Evolutionary conservation across 2,113 vertebrate species (phyloP), one percentile per base, ranked within the genome.

Genomic region (Petrocephalus microphthalmus): DNA sequence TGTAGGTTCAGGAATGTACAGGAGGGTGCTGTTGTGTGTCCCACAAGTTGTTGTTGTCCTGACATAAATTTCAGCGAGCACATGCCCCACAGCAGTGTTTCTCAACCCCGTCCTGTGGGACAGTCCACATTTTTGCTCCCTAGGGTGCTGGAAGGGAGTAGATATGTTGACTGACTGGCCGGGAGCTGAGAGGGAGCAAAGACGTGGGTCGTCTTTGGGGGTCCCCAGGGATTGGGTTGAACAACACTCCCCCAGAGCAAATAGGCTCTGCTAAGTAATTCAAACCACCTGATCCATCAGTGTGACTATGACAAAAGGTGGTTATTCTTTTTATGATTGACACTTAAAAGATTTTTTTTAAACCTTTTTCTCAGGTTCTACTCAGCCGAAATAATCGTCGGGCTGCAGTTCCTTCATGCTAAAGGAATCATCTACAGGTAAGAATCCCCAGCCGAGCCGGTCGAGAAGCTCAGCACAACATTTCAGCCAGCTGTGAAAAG

Each of bases 351-450:
- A n/a, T 8, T 5, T 78, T 42, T 78, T 78, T 42, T 1, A 60
- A 25, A 25, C 8, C 4, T 60, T 71, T 74, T 15, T 57, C 92
- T 56, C 92, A 99, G 98, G 93, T 99, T 99, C 94, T 99, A 99
- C 1, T 95, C 91, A 85, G 96, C 98, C 60, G 98, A 99, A 94
- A 99, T 99, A 57, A 88, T 98, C 20, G 96, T 97, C 87, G 98
- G 98, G 20, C 93, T 99, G 64, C 98, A 99, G 94, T 99, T 99
- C 91, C 97, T 99, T 33, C 98, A 99, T 92, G 94, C 94, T 45
- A 99, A 96, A 94, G 97, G 97, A 90, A 97, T 99, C 84, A 97
- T 99, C 93, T 99, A 99, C 93, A 97, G 98, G 98, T 92, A 88
- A 88, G 60, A 64, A 33, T 51, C 29, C 45, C 7, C 25, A 22